Percentiles rank a stretch among this genome's conserved stretches.
These are phyloP conservation scores for Eunapius fragilis DNA, from an alignment of 37 sponge, comb jelly and placozoan genomes.

Conservation along the genomic window DNA sequence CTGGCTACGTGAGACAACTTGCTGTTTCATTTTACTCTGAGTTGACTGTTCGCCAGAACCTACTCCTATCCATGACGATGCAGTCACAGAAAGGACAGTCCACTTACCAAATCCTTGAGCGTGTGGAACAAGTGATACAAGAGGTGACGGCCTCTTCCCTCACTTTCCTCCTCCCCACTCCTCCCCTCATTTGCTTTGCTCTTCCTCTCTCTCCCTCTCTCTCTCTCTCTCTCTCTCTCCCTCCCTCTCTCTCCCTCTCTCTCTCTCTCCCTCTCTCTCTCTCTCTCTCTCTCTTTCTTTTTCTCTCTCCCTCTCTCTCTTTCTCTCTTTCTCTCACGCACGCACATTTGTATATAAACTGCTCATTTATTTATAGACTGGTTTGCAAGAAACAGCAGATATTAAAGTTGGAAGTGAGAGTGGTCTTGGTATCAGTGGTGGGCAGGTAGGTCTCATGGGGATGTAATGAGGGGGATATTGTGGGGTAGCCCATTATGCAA, in stretches of 20 bases:
- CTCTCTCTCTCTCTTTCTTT: too few relatives aligned
- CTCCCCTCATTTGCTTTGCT: too few relatives aligned
- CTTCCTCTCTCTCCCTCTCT: too few relatives aligned
- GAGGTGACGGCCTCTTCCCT: constrained; percentile 31
- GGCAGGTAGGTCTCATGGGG: constrained; percentile 68
- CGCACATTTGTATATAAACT: too few relatives aligned
- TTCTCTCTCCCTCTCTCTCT: too few relatives aligned
- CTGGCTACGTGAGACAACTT: constrained; percentile 80
- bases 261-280: too few relatives aligned
- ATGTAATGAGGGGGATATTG: not conserved
- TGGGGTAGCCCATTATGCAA: too few relatives aligned
- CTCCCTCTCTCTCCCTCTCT: too few relatives aligned
- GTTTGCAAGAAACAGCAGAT: constrained; percentile 75
- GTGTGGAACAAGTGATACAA: constrained; percentile 81
- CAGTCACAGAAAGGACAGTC: constrained; percentile 48
- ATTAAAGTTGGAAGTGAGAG: constrained; percentile 70
- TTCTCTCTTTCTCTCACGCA: too few relatives aligned
- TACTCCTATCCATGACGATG: constrained; percentile 79
- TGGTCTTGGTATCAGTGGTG: constrained; percentile 90
- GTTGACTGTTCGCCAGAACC: constrained; percentile 83
- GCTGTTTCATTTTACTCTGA: constrained; percentile 76
- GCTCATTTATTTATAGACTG: constrained; percentile 42
- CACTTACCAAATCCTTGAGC: constrained; percentile 56
- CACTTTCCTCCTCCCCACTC: too few relatives aligned
- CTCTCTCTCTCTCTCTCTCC: too few relatives aligned